Conservation (phyloP, 1,140 invertebrate species). For the Neodiprion fabricii region DNA sequence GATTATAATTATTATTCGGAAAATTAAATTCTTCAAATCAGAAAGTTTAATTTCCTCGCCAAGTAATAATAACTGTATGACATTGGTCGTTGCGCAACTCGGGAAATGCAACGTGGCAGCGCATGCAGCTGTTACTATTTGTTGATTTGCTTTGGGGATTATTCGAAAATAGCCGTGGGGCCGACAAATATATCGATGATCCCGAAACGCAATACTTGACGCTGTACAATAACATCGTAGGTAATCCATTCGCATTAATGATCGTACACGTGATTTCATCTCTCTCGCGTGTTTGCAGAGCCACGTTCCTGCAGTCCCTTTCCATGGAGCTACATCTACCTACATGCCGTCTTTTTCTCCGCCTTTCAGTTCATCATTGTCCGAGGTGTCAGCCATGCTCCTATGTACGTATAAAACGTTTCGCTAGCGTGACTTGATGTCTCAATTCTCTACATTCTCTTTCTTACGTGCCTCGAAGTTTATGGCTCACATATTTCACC, state of each 20-base stretch:
- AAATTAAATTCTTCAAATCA: neutral
- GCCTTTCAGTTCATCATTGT: neutral
- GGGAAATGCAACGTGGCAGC: conserved; percentile 27
- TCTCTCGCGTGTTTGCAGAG: no score
- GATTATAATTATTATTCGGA: no score
- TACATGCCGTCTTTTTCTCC: neutral
- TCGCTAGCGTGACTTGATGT: neutral
- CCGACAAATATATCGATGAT: neutral
- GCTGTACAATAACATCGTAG: neutral
- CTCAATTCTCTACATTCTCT: neutral
- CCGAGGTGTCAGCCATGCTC: neutral
- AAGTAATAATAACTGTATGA: neutral
- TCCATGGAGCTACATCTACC: neutral
- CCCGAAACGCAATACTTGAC: neutral
- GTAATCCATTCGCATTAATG: conserved; percentile 3
- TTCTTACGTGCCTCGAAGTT: no score
- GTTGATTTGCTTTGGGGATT: conserved; percentile 56
- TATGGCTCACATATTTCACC: no score
- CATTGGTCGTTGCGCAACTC: neutral
- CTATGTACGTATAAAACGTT: neutral
- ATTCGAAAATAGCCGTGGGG: conserved; percentile 49
- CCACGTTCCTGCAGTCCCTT: no score
- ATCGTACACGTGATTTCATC: neutral
- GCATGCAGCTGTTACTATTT: conserved; percentile 57
- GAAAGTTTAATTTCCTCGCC: neutral